A percentile compares a stretch with the other conserved stretches of the same genome.
Evolutionary conservation across 2,797 vertebrate species (phyloP).

Genomic region (Coranthus polyacanthus): DNA sequence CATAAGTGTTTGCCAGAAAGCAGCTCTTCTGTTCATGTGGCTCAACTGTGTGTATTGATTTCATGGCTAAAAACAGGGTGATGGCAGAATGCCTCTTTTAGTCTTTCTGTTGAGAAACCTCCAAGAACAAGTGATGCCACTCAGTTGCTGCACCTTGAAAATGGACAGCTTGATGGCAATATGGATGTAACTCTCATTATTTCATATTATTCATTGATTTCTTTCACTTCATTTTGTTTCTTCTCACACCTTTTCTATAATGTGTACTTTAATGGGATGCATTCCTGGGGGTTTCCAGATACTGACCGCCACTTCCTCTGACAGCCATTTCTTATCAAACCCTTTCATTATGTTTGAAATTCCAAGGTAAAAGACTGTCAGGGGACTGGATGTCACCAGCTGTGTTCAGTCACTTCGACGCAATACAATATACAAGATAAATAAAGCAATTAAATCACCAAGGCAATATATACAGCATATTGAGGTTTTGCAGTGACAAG

Average conservation of each 20-base stretch:
- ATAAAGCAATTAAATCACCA: constrained; percentile 55
- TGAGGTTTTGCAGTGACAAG: constrained; percentile 16
- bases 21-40: constrained; percentile 53
- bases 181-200: constrained; percentile 30
- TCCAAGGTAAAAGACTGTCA: constrained; percentile 52
- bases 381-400: constrained; percentile 31
- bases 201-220: constrained; percentile 35
- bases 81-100: constrained; percentile 55
- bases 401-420: constrained; percentile 19
- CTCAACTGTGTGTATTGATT: constrained; percentile 66
- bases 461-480: constrained; percentile 18
- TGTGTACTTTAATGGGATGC: constrained; percentile 43
- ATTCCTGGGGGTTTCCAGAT: constrained; percentile 44
- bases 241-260: constrained; percentile 23
- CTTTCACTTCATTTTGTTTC: constrained; percentile 5
- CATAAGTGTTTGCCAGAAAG: constrained; percentile 47
- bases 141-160: constrained; percentile 38
- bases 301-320: constrained; percentile 17
- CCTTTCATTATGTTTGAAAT: constrained; percentile 58
- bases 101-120: constrained; percentile 57
- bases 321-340: constrained; percentile 56
- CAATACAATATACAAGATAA: constrained; percentile 35
- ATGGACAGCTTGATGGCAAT: constrained; percentile 13
- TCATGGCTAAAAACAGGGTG: constrained; percentile 65
- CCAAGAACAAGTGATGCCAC: constrained; percentile 66